Conservation (phyloP, 1,140 invertebrate genomes). For the Hermetia illucens region DNA sequence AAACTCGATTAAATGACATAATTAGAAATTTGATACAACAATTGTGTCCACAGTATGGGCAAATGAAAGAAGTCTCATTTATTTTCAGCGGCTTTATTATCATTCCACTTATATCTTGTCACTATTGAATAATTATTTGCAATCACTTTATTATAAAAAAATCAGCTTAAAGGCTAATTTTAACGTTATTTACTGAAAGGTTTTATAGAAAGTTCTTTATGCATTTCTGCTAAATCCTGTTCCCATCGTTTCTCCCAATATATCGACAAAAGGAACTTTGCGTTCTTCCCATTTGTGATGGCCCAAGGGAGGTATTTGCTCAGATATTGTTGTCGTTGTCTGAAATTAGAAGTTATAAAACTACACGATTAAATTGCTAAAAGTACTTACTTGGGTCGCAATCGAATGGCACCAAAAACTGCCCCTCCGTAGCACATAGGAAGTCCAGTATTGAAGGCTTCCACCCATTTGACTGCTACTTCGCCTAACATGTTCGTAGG, state of each 20-base stretch:
- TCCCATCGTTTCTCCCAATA: slow-evolving; percentile 95
- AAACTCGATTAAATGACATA: no score
- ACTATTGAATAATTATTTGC: no score
- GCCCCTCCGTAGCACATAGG: slow-evolving; percentile 84
- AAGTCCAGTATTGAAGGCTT: slow-evolving; percentile 77
- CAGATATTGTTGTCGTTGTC: slow-evolving; percentile 66
- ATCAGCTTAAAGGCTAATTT: no score
- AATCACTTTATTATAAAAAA: no score
- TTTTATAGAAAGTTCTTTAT: slow-evolving; percentile 36
- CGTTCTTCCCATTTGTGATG: slow-evolving; percentile 57
- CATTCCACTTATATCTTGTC: no score
- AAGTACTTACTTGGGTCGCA: slow-evolving; percentile 57
- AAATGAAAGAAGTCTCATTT: no score
- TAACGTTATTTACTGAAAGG: neutral
- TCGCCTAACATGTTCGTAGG: slow-evolving; percentile 90
- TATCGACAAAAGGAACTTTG: slow-evolving; percentile 55
- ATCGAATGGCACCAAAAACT: slow-evolving; percentile 68
- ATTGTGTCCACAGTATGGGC: no score
- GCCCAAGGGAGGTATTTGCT: slow-evolving; percentile 80
- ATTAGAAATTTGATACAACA: no score
- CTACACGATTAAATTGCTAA: neutral
- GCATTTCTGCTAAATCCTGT: slow-evolving; percentile 66
- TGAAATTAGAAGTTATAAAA: slow-evolving; percentile 28
- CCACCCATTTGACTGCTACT: slow-evolving; percentile 93
- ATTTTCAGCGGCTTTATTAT: no score